phyloP scores from a whole-genome alignment of 1,140 invertebrate species.

The Anthonomus grandis region DNA sequence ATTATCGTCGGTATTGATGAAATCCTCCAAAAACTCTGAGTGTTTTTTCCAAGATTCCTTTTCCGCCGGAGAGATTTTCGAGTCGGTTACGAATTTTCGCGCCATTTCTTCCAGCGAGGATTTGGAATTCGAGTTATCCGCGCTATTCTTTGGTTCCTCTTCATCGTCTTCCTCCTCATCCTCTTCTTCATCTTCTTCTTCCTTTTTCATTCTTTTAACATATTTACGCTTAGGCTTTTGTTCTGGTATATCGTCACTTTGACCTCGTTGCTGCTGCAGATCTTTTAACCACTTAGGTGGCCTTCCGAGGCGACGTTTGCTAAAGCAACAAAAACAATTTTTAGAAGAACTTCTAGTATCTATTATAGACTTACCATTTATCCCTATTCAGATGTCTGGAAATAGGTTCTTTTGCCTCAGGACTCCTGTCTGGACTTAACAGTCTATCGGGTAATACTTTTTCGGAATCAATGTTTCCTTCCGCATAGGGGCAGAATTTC shows the following conservation, averaged over 20 bases:
- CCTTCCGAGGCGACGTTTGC: slow-evolving; percentile 35
- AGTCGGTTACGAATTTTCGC: slow-evolving; percentile 27
- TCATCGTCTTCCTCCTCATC: too few relatives aligned
- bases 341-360: background rate
- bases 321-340: slow-evolving; percentile 3
- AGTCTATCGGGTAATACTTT: slow-evolving; percentile 56
- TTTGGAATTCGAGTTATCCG: background rate
- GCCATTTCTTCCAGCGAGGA: slow-evolving; percentile 28
- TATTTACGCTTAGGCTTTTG: slow-evolving; percentile 26
- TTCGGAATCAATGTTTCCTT: slow-evolving; percentile 64
- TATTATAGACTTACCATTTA: slow-evolving; percentile 39
- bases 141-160: too few relatives aligned
- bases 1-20: slow-evolving; percentile 27
- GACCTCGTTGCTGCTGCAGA: background rate
- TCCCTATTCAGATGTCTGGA: slow-evolving; percentile 45
- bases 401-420: slow-evolving; percentile 44
- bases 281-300: slow-evolving; percentile 36
- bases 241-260: slow-evolving; percentile 18
- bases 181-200: slow-evolving; percentile 3
- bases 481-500: slow-evolving; percentile 82
- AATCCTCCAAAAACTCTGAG: slow-evolving; percentile 38
- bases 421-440: slow-evolving; percentile 39
- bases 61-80: slow-evolving; percentile 30
- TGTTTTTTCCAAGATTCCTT: slow-evolving; percentile 39
- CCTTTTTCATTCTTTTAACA: background rate